phyloP scores from a whole-genome alignment of 1,140 invertebrate genomes.

The Planococcus citri region DNA sequence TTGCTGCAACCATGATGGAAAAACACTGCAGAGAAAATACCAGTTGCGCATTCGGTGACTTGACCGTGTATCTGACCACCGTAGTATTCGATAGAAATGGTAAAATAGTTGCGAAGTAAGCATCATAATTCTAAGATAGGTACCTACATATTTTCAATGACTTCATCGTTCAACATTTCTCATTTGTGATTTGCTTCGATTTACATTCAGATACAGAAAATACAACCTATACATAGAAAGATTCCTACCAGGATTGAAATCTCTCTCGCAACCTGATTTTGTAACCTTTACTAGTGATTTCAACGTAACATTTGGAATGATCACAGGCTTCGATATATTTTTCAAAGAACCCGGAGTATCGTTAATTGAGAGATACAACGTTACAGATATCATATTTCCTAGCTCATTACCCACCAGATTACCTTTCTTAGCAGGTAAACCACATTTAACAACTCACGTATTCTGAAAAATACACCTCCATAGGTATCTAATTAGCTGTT shows the following conservation, averaged over 20 bases:
- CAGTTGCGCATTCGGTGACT: not conserved
- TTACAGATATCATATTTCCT: conserved; percentile 56
- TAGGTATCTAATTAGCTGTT: too few species aligned
- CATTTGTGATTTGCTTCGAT: too few species aligned
- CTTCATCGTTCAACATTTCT: too few species aligned
- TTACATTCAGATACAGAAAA: conserved; percentile 52
- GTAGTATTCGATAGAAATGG: not conserved
- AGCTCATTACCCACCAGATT: conserved; percentile 59
- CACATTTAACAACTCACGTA: not conserved
- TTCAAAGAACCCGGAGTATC: conserved; percentile 45
- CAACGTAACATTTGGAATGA: conserved; percentile 60
- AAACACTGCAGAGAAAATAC: not conserved
- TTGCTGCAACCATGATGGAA: not conserved
- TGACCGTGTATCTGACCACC: not conserved
- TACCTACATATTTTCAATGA: too few species aligned
- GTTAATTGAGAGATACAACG: conserved; percentile 38
- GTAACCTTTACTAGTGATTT: conserved; percentile 63
- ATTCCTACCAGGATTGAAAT: conserved; percentile 32
- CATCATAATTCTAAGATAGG: too few species aligned
- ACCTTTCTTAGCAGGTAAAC: conserved; percentile 38
- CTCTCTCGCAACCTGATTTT: conserved; percentile 37
- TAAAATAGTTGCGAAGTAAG: not conserved
- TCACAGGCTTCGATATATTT: conserved; percentile 63
- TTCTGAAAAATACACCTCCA: not conserved
- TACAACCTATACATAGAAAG: conserved; percentile 50